Evolutionary conservation across 1,140 invertebrate species (phyloP).

Genomic region (Pseudomyrmex dendroicus): DNA sequence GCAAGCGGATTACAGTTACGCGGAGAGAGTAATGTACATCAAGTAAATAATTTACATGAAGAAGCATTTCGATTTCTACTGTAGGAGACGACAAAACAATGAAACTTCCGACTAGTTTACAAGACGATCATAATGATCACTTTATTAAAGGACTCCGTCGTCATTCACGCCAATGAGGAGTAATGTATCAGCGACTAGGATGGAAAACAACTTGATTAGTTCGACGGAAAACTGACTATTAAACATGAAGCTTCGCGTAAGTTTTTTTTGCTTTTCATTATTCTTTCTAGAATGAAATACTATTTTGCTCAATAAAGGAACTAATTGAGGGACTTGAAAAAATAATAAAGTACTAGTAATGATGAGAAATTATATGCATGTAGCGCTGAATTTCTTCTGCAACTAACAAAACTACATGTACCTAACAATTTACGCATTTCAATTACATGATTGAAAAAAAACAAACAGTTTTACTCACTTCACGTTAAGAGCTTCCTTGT

Average conservation of each 20-base stretch:
- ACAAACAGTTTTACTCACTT: constrained; percentile 77
- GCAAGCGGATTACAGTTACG: constrained; percentile 36
- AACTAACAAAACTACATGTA: background rate
- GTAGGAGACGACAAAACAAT: constrained; percentile 1
- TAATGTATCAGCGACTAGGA: background rate
- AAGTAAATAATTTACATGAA: background rate
- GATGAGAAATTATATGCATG: too few species aligned
- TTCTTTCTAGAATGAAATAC: too few species aligned
- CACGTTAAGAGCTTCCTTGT: constrained; percentile 80
- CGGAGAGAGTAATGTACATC: background rate
- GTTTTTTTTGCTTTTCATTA: constrained; percentile 2
- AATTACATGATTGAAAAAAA: background rate
- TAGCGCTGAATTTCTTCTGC: background rate
- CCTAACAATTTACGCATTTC: background rate
- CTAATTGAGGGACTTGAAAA: too few species aligned
- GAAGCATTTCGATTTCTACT: constrained; percentile 11
- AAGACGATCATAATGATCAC: background rate
- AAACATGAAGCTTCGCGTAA: background rate
- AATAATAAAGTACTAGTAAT: too few species aligned
- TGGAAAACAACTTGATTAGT: background rate
- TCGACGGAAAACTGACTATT: background rate
- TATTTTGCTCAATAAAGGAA: too few species aligned
- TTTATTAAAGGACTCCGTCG: background rate
- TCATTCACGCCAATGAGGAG: background rate
- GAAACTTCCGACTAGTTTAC: constrained; percentile 10